Conservation (phyloP, 2,888 invertebrate species). For the Drosophila mulleri region DNA sequence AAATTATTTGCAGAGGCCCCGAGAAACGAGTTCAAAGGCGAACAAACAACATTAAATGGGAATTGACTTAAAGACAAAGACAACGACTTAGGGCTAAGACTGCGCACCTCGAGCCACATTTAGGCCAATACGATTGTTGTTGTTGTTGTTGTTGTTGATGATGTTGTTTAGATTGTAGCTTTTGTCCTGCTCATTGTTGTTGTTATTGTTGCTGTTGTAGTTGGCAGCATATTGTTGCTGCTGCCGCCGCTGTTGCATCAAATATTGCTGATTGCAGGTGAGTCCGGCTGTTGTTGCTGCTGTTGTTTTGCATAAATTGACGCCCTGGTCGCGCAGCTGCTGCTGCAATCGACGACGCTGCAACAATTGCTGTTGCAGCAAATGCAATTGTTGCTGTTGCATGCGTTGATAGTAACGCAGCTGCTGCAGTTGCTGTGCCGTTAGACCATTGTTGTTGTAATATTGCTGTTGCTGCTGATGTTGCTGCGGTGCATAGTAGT, state of each 20-base stretch:
- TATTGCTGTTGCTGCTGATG: constrained; percentile 62
- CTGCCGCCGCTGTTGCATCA: constrained; percentile 71
- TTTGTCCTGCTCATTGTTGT: constrained; percentile 13
- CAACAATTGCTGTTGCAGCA: constrained; percentile 83
- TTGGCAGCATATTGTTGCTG: constrained; percentile 48
- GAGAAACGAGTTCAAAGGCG: constrained; percentile 6
- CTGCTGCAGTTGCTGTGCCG: constrained; percentile 88
- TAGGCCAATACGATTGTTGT: constrained; percentile 39
- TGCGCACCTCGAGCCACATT: constrained; percentile 70
- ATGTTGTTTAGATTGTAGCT: constrained; percentile 20
- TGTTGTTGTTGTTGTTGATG: constrained; percentile 37
- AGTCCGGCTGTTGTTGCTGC: constrained; percentile 55
- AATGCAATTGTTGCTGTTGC: constrained; percentile 84
- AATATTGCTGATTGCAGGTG: constrained; percentile 81
- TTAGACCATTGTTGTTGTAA: constrained; percentile 77
- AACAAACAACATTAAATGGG: constrained; percentile 20
- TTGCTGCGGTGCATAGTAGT: constrained; percentile 71
- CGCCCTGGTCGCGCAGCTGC: constrained; percentile 80
- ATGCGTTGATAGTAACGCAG: constrained; percentile 85
- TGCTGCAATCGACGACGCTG: constrained; percentile 85
- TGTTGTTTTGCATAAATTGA: constrained; percentile 40
- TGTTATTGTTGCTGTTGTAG: constrained; percentile 28
- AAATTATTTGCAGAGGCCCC: constrained; percentile 36
- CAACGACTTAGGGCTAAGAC: constrained; percentile 20
- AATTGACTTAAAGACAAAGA: constrained; percentile 28